Percentiles rank a stretch among this genome's conserved stretches.
phyloP scores from a whole-genome alignment of 2,113 vertebrate species.

The Chlorodrepanis virens region DNA sequence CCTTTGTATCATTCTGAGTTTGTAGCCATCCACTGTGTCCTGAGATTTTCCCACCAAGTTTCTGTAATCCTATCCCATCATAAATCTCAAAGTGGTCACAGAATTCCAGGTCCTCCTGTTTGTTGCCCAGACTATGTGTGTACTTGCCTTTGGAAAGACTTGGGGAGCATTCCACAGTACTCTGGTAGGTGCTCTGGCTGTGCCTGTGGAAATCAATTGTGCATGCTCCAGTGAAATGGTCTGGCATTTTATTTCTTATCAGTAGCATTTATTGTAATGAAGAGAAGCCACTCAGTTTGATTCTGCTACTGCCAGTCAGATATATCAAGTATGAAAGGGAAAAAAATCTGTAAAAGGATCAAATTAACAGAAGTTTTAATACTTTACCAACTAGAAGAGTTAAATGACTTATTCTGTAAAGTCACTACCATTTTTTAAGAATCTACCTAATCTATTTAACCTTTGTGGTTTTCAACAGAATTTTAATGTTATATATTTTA shows the following conservation, averaged over 20 bases:
- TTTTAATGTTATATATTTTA: not conserved
- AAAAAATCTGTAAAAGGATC: not conserved
- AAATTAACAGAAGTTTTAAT: not conserved
- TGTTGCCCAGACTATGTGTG: not conserved
- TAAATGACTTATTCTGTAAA: not conserved
- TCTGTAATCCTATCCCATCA: not conserved
- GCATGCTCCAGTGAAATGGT: not conserved
- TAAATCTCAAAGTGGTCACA: not conserved
- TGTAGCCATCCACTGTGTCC: not conserved
- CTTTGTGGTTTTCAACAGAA: rapidly evolving
- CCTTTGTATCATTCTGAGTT: not conserved
- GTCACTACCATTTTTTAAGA: not conserved
- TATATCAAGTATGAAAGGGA: not conserved
- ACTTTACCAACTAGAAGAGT: not conserved
- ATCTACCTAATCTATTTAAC: not conserved
- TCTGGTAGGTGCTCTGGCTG: not conserved
- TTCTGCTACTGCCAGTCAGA: not conserved
- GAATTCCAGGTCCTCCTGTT: not conserved
- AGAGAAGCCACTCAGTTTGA: not conserved
- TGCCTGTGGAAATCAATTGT: not conserved
- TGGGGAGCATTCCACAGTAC: not conserved
- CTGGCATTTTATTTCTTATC: not conserved
- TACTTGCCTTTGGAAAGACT: not conserved
- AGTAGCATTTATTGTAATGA: not conserved
- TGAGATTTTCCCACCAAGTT: not conserved